A percentile compares a stretch with the other conserved stretches of the same genome.
These are phyloP conservation scores for Isichthys henryi DNA, from an alignment of 2,113 vertebrate species.

Conservation along the genomic window DNA sequence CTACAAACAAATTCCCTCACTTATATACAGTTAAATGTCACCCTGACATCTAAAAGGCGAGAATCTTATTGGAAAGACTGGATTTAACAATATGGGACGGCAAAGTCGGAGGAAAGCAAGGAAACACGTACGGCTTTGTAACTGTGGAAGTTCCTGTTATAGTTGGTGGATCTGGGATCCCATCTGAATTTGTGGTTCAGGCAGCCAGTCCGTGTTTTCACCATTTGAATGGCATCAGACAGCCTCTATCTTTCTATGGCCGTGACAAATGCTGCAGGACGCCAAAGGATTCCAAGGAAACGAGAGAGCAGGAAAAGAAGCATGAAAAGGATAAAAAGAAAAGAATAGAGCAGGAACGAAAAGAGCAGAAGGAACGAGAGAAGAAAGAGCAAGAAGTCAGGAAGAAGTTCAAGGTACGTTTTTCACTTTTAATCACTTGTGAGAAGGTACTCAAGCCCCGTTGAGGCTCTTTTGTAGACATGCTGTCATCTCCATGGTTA, in stretches of 20 bases:
- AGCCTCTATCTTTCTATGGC: background rate
- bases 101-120: background rate
- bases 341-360: constrained; percentile 66
- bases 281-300: constrained; percentile 27
- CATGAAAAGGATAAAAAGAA: constrained; percentile 64
- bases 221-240: background rate
- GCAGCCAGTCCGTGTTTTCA: background rate
- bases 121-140: background rate
- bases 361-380: constrained; percentile 80
- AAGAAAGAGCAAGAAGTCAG: constrained; percentile 82
- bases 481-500: background rate
- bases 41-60: background rate
- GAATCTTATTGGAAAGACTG: background rate
- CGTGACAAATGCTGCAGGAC: constrained; percentile 25
- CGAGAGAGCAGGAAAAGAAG: constrained; percentile 62
- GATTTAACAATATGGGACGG: background rate
- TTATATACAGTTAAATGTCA: background rate
- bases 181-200: background rate
- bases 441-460: background rate
- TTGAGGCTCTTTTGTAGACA: background rate
- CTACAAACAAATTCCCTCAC: background rate
- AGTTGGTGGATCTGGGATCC: background rate
- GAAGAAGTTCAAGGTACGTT: constrained; percentile 78
- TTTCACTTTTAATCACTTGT: background rate
- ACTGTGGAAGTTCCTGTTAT: background rate